phyloP scores from a whole-genome alignment of 2,113 vertebrate species.

The Corythaeola cristata region DNA sequence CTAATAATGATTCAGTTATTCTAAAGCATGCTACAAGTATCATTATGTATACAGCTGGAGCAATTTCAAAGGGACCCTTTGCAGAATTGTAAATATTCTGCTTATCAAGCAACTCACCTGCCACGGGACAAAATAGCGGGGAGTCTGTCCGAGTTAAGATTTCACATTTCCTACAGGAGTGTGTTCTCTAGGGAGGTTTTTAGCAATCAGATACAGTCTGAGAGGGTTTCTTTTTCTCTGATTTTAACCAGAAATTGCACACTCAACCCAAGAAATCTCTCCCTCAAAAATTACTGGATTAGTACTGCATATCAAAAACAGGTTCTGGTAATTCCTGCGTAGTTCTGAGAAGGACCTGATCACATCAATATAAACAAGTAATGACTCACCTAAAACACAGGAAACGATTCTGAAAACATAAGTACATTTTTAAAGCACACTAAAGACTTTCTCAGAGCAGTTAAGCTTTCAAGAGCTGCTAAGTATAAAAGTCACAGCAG shows the following conservation, averaged over 20 bases:
- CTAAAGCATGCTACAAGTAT: background rate
- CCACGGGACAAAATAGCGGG: background rate
- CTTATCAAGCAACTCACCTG: slow-evolving; percentile 15
- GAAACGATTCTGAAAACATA: background rate
- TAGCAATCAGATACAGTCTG: background rate
- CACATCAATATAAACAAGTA: slow-evolving; percentile 2
- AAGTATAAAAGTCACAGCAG: slow-evolving; percentile 14
- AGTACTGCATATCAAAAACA: background rate
- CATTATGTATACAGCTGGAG: background rate
- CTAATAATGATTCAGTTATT: background rate
- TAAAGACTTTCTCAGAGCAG: background rate
- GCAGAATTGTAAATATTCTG: background rate
- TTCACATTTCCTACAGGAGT: background rate
- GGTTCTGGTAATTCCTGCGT: background rate
- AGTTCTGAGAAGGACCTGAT: slow-evolving; percentile 11
- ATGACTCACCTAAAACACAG: slow-evolving; percentile 28
- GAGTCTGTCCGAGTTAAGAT: background rate
- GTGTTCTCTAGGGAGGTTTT: background rate
- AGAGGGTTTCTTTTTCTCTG: background rate
- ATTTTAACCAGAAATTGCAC: background rate
- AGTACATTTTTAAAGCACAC: background rate
- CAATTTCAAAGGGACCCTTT: background rate
- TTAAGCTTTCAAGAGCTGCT: slow-evolving; percentile 18
- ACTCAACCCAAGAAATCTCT: background rate
- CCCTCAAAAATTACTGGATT: background rate